phyloP scores from a whole-genome alignment of 1,140 invertebrate species.

The Drosophila auraria region DNA sequence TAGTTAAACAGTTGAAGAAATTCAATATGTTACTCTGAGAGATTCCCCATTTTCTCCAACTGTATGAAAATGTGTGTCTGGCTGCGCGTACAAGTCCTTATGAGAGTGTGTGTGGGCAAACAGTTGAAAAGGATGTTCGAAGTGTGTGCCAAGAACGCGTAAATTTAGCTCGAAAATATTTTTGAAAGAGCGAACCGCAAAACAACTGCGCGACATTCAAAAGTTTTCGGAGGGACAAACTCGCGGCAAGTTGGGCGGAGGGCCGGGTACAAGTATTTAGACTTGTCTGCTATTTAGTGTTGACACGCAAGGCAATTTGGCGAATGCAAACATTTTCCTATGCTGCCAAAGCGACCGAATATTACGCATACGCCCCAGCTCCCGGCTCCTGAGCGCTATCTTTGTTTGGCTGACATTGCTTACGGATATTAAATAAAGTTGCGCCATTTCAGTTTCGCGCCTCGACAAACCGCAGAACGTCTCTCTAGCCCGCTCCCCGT shows the following conservation, averaged over 20 bases:
- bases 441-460: conserved; percentile 79
- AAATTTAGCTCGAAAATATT: conserved; percentile 71
- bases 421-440: conserved; percentile 79
- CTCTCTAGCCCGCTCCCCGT: not conserved
- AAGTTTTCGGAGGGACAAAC: conserved; percentile 48
- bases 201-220: conserved; percentile 70
- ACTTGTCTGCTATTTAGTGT: conserved; percentile 82
- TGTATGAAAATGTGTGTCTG: conserved; percentile 13
- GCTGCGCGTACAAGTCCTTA: not conserved
- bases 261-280: conserved; percentile 55
- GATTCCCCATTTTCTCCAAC: not conserved
- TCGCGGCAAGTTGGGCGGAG: not conserved
- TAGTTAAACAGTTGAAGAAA: not conserved
- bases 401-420: conserved; percentile 51
- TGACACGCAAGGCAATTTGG: conserved; percentile 83
- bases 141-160: conserved; percentile 70
- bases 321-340: conserved; percentile 76
- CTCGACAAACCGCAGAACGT: conserved; percentile 51
- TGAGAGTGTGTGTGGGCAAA: conserved; percentile 44
- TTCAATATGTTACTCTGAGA: not conserved
- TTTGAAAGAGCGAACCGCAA: conserved; percentile 67
- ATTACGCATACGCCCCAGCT: conserved; percentile 62
- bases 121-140: conserved; percentile 68
- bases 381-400: conserved; percentile 21
- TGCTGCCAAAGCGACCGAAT: conserved; percentile 47